Percentiles rank a stretch among this genome's conserved stretches.
These are phyloP conservation scores for Blomia tropicalis DNA, from an alignment of 2,888 invertebrate species.

Conservation along the genomic window DNA sequence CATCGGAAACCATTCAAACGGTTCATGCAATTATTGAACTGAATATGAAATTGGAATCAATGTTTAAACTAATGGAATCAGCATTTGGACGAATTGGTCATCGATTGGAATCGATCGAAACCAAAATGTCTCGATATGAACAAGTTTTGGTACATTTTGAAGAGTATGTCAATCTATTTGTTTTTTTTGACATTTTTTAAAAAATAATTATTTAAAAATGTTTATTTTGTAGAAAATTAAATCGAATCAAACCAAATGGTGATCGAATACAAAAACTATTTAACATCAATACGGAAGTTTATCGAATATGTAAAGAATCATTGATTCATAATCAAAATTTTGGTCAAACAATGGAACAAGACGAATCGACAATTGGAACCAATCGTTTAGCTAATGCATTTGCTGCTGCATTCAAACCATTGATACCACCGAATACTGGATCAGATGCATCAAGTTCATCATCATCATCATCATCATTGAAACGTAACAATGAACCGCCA, in stretches of 20 bases:
- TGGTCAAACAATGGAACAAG: no score
- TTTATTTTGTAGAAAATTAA: no score
- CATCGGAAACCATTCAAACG: no score
- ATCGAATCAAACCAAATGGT: no score
- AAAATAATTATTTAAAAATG: no score
- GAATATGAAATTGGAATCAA: not conserved
- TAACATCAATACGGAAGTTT: not conserved
- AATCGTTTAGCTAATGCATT: no score
- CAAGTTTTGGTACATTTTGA: not conserved
- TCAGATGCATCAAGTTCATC: not conserved
- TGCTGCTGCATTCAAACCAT: not conserved
- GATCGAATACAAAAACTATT: not conserved
- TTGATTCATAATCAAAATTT: not conserved
- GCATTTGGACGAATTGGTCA: not conserved
- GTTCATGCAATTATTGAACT: no score
- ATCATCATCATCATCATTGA: not conserved
- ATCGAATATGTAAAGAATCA: constrained; percentile 3
- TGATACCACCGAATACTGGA: not conserved
- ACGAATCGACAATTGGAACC: no score
- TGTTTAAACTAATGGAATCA: not conserved
- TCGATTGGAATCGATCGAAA: not conserved
- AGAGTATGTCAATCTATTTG: not conserved
- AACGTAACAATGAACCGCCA: not conserved
- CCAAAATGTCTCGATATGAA: not conserved
- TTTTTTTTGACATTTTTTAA: not conserved